Evolutionary conservation across 2,113 vertebrate genomes (phyloP), one percentile per base, ranked within the genome.

Genomic region (Cololabis saira): DNA sequence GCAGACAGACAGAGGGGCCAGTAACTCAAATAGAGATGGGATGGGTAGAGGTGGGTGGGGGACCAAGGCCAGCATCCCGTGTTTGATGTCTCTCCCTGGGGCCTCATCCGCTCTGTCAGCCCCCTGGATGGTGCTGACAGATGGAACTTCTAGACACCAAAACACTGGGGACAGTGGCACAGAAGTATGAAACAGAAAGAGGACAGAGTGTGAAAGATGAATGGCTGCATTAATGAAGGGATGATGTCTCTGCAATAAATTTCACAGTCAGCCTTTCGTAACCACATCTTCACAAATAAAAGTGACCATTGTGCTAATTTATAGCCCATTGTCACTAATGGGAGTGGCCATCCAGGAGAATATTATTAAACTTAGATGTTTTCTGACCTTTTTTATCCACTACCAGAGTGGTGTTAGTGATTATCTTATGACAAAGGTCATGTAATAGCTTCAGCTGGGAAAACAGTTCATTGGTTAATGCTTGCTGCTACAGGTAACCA

Each of bases 21-120:
- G 81, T 70, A 78, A 79, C 81, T 82, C 77, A 87, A 83, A 89
- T 87, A 86, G 84, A 84, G 81, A 82, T 71, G 79, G 81, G 67
- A 71, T 13, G 44, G 66, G 42, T 43, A 9, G 27, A 56, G 24
- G 44, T 12, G 66, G 47, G 61, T 55, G 33, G 30, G 17, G 47
- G 45, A 65, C 75, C 74, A 86, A 87, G 83, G 87, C 82, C 85
- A 87, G 77, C 83, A 81, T 86, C 88, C 83, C 81, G 78, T 71
- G 80, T 91, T 91, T 91, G 88, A 91, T 90, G 90, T 89, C 82
- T 76, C 70, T 88, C 88, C 90, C 87, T 50, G 43, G 83, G 87
- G 85, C 82, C 85, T 87, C 78, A 84, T 86, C 71, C 78, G 37
- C 84, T 75, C 86, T 82, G 85, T 87, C 83, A 74, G 55, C 77